Evolutionary conservation across 2,888 invertebrate genomes (phyloP), one percentile per base, ranked within the genome.

Genomic region (Lasioglossum pauxillum): DNA sequence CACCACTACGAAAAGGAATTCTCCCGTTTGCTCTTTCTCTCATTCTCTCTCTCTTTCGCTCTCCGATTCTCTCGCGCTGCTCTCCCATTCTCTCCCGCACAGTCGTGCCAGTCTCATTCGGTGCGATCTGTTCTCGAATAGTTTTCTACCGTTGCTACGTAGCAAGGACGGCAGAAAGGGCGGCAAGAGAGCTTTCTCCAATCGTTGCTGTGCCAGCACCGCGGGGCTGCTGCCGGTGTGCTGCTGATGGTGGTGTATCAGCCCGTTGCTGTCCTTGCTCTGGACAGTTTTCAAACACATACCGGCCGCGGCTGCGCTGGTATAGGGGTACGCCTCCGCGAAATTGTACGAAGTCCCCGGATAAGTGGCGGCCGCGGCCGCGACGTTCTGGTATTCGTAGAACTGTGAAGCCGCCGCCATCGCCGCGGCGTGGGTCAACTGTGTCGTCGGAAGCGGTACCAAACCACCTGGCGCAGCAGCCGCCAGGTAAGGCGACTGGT

Each of bases 351-450:
- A 97, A 91, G 97, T 97, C 88, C 97, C 97, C 79, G 97, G 97
- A 93, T 97, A 97, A 2, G 97, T 97, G 69, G 96, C 97, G 16
- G 96, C 95, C 69, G 97, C 97, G 4, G 97, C 97, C 5, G 97
- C 97, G 0, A 97, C 96, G 92, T 96, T 97, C 93, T 98, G 98
- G 95, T 98, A 98, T 95, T 98, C 98, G 94, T 98, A 98, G 94
- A 98, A 97, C 93, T 98, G 97, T 92, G 97, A 97, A n/a, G 97
- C 98, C 0, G 98, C 98, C 19, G 97, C 97, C 80, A 98, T 96
- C 0, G 97, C 97, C 14, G 97, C 97, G 0, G 97, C 97, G 93
- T 97, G 97, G 92, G 97, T 97, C 92, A 97, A 95, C 93, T 97
- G 97, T 49, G 96, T 95, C 85, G 97, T 97, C 84, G 93, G 95